Evolutionary conservation across 2,797 vertebrate species (phyloP).

Genomic region (Luscinia luscinia): DNA sequence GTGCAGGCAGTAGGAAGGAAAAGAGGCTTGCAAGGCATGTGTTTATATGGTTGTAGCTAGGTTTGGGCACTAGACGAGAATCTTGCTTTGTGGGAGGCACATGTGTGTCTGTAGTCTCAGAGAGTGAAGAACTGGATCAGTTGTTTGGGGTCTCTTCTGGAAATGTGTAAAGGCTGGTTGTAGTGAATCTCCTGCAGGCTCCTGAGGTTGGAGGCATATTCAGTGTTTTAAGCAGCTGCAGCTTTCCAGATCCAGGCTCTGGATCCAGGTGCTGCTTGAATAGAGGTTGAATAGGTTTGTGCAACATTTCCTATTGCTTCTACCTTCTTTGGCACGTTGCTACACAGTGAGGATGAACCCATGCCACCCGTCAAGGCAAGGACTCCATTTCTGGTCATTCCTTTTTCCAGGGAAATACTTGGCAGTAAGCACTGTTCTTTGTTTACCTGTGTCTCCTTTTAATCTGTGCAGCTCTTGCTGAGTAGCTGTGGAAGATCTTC

Average conservation of each 20-base stretch:
- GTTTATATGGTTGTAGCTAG: background rate
- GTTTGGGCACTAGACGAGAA: background rate
- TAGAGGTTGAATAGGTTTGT: background rate
- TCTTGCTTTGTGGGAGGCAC: background rate
- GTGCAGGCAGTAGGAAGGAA: background rate
- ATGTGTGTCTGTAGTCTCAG: fast-evolving
- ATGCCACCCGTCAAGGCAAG: background rate
- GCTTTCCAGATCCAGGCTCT: background rate
- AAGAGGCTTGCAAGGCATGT: background rate
- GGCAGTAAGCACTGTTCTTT: background rate
- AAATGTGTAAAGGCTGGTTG: background rate
- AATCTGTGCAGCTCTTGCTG: constrained; percentile 7
- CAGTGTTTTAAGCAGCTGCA: background rate
- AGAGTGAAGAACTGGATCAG: background rate
- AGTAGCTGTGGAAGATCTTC: constrained; percentile 40
- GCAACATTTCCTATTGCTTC: background rate
- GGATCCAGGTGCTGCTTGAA: background rate
- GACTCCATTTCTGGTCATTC: constrained; percentile 6
- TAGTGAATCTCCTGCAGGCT: background rate
- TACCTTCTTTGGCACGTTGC: background rate
- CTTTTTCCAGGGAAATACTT: constrained; percentile 19
- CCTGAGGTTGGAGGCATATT: background rate
- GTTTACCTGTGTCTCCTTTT: constrained; percentile 41
- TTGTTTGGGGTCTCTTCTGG: background rate
- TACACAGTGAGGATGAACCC: background rate